Evolutionary conservation across 2,797 vertebrate genomes (phyloP).

Genomic region (Nyctibius grandis): DNA sequence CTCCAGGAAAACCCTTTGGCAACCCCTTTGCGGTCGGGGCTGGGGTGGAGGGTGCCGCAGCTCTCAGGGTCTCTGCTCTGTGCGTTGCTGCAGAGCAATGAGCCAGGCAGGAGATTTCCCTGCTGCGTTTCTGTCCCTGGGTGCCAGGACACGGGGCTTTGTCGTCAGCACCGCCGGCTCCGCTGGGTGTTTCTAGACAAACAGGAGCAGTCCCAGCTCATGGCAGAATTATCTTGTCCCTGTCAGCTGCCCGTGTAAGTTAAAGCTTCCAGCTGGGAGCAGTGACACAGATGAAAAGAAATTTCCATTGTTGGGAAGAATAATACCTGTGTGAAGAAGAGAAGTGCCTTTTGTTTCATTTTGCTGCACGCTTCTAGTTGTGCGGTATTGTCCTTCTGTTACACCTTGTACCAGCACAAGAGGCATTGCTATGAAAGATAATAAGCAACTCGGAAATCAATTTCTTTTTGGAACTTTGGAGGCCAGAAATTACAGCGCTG

Average conservation of each 20-base stretch:
- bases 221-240: background rate
- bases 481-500: background rate
- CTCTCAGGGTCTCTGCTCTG: accelerated
- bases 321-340: background rate
- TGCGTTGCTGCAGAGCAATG: accelerated
- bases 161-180: background rate
- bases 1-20: background rate
- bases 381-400: background rate
- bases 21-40: too few species aligned
- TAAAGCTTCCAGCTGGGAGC: constrained; percentile 1
- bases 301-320: background rate
- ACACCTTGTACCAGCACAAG: background rate
- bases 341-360: background rate
- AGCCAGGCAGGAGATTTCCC: background rate
- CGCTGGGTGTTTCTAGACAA: background rate
- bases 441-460: constrained; percentile 27
- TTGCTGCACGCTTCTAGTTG: background rate
- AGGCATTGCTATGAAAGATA: background rate
- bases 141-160: background rate
- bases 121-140: accelerated
- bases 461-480: constrained; percentile 28
- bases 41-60: background rate
- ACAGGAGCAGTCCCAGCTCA: background rate
- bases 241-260: background rate
- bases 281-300: background rate